Conservation (phyloP, 2,797 vertebrate genomes). For the Distichodus sexfasciatus region DNA sequence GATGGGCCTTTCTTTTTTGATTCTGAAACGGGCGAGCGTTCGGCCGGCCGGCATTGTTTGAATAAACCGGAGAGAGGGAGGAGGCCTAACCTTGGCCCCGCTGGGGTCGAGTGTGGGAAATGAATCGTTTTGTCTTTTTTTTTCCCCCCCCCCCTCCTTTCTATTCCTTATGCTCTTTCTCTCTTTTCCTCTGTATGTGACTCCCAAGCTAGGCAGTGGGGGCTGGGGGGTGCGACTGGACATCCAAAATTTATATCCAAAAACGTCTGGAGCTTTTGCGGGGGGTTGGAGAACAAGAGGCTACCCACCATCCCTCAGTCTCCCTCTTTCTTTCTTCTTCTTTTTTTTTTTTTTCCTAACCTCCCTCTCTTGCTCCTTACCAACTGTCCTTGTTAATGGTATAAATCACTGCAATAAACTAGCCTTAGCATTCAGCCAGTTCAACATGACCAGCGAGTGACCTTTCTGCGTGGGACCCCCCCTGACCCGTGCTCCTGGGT, state of each 20-base stretch:
- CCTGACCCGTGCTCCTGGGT: conserved; percentile 88
- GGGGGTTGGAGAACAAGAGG: conserved; percentile 42
- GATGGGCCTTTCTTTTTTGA: conserved; percentile 60
- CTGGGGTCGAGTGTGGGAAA: conserved; percentile 74
- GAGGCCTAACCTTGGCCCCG: conserved; percentile 75
- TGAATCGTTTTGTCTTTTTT: conserved; percentile 57
- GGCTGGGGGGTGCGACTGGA: conserved; percentile 60
- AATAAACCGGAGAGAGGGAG: conserved; percentile 68
- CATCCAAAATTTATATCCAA: conserved; percentile 56
- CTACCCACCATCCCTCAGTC: conserved; percentile 22
- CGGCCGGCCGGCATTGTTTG: conserved; percentile 69
- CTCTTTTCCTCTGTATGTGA: conserved; percentile 66
- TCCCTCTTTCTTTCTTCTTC: conserved; percentile 15
- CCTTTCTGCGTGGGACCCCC: conserved; percentile 86
- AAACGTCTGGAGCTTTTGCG: conserved; percentile 55
- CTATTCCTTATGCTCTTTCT: conserved; percentile 60
- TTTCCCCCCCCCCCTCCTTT: background rate
- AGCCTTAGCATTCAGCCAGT: conserved; percentile 73
- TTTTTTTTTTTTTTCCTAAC: conserved; percentile 29
- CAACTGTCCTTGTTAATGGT: conserved; percentile 84
- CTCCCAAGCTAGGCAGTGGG: conserved; percentile 77
- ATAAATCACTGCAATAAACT: conserved; percentile 93
- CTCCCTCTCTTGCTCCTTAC: conserved; percentile 74
- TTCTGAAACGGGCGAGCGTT: conserved; percentile 70
- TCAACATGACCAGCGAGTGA: conserved; percentile 87